Percentiles rank a stretch among this genome's conserved stretches.
phyloP scores from a whole-genome alignment of 2,888 invertebrate species.

The Bugula neritina region DNA sequence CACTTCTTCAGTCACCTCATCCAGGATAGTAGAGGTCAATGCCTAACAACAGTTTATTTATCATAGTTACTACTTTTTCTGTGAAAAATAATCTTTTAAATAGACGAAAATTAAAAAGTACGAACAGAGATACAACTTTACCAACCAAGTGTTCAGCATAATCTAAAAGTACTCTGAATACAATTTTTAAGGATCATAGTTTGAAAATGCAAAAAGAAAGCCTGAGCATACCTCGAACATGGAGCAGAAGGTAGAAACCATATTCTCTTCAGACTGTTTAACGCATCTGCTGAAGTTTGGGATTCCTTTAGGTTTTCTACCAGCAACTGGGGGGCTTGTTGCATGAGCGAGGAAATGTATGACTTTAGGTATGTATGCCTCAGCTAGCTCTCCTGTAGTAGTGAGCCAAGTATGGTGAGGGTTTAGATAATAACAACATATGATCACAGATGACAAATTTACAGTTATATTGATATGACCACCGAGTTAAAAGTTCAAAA shows the following conservation, averaged over 20 bases:
- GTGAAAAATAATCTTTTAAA: too few species aligned
- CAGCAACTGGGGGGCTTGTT: conserved; percentile 38
- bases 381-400: conserved; percentile 29
- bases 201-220: too few species aligned
- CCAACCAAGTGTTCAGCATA: too few species aligned
- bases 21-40: conserved; percentile 21
- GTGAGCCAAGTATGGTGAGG: too few species aligned
- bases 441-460: too few species aligned
- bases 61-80: neutral
- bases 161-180: too few species aligned
- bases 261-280: conserved; percentile 43
- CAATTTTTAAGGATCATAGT: too few species aligned
- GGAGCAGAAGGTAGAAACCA: conserved; percentile 46
- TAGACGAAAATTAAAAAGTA: too few species aligned
- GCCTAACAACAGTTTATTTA: neutral
- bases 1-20: conserved; percentile 37
- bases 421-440: too few species aligned
- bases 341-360: conserved; percentile 39
- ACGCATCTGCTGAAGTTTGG: conserved; percentile 40
- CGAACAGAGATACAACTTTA: too few species aligned
- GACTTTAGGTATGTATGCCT: conserved; percentile 43
- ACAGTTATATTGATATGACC: too few species aligned
- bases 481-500: too few species aligned
- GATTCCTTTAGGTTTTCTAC: conserved; percentile 31
- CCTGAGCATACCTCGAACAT: conserved; percentile 43